Conservation (phyloP, 2,113 vertebrate genomes). For the Oreochromis spilurus region DNA sequence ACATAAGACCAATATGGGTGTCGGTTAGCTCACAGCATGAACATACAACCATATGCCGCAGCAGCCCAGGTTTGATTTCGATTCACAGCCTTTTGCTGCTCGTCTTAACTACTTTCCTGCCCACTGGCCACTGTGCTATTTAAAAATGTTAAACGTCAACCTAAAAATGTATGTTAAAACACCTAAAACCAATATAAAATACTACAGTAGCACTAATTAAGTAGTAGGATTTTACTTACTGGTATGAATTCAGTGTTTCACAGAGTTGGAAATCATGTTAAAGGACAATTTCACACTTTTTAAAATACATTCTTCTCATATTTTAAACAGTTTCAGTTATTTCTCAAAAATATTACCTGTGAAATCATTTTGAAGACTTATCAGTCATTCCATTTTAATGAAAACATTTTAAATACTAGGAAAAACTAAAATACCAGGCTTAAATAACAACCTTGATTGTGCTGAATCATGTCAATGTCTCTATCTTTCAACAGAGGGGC, state of each 20-base stretch:
- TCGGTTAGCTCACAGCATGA: background rate
- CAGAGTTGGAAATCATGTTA: background rate
- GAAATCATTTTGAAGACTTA: background rate
- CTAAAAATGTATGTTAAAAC: background rate
- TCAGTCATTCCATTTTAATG: background rate
- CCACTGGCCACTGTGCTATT: background rate
- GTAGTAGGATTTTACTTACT: background rate
- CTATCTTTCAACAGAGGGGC: background rate
- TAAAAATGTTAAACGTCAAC: background rate
- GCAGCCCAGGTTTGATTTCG: background rate
- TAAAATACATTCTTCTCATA: background rate
- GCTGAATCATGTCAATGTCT: rapidly evolving
- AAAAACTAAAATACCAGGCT: background rate
- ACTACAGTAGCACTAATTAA: background rate
- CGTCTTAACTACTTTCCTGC: background rate
- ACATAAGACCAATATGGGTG: background rate
- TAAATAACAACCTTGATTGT: background rate
- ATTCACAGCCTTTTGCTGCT: background rate
- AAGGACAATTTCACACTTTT: background rate
- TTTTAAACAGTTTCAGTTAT: background rate
- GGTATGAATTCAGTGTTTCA: background rate
- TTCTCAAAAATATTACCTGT: background rate
- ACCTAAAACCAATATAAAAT: background rate
- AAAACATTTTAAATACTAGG: background rate
- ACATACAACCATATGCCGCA: background rate